phyloP scores from a whole-genome alignment of 2,888 invertebrate species.

The Rhingia campestris region DNA sequence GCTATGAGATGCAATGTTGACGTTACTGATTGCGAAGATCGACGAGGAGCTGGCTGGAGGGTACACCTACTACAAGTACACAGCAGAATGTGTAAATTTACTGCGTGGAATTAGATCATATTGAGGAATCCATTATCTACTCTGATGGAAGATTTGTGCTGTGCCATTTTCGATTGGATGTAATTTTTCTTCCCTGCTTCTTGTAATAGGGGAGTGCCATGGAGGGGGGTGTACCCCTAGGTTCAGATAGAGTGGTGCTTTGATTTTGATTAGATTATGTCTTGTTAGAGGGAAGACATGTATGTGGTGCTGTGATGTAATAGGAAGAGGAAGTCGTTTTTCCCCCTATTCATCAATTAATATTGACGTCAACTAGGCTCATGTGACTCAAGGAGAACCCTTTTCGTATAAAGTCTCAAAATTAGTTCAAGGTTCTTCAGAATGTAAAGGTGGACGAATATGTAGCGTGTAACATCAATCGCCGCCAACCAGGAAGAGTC shows the following conservation, averaged over 20 bases:
- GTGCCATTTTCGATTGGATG: conserved; percentile 38
- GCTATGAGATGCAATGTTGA: conserved; percentile 42
- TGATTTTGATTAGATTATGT: conserved; percentile 39
- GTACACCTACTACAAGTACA: conserved; percentile 8
- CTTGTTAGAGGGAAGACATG: conserved; percentile 14
- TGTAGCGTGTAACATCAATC: too few relatives aligned
- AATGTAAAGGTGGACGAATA: too few relatives aligned
- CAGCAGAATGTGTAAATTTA: conserved; percentile 54
- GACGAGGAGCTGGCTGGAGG: conserved; percentile 35
- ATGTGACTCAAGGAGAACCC: too few relatives aligned
- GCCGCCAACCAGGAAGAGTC: too few relatives aligned
- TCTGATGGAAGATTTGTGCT: conserved; percentile 18
- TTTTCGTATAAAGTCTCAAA: too few relatives aligned
- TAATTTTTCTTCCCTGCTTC: conserved; percentile 32
- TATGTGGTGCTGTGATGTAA: conserved; percentile 5
- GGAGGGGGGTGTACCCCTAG: conserved; percentile 34
- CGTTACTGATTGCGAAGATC: conserved; percentile 69
- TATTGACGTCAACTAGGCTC: too few relatives aligned
- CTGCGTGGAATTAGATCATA: conserved; percentile 66
- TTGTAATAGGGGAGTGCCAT: neutral
- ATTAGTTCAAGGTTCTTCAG: too few relatives aligned
- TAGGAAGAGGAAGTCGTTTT: conserved; percentile 29
- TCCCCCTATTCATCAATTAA: too few relatives aligned
- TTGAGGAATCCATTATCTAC: conserved; percentile 55
- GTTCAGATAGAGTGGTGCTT: conserved; percentile 30